Conservation (phyloP, 2,888 invertebrate genomes). For the Taphrorychus bicolor region DNA sequence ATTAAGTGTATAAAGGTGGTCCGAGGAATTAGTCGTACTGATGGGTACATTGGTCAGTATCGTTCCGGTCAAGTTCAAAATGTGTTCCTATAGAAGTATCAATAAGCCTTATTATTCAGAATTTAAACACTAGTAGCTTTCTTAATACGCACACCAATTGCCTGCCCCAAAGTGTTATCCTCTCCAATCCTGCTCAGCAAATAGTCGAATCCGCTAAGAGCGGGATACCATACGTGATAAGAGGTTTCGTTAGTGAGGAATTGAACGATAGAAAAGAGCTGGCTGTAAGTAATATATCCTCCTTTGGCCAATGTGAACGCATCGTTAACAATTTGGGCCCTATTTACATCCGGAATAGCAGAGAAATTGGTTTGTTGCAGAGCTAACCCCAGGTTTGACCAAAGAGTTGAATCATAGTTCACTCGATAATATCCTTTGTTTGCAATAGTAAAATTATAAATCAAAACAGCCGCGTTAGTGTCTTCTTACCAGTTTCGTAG, state of each 20-base stretch:
- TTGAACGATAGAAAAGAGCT: slow-evolving; percentile 68
- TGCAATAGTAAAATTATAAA: too few species aligned
- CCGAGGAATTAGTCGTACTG: slow-evolving; percentile 36
- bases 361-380: slow-evolving; percentile 59
- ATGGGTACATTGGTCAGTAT: slow-evolving; percentile 41
- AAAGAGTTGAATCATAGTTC: slow-evolving; percentile 71
- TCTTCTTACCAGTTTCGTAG: slow-evolving; percentile 43
- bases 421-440: slow-evolving; percentile 71
- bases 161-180: slow-evolving; percentile 36
- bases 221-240: slow-evolving; percentile 78
- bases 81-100: slow-evolving; percentile 35
- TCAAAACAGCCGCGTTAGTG: too few species aligned
- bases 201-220: slow-evolving; percentile 52
- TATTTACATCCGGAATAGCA: slow-evolving; percentile 68
- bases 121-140: too few species aligned
- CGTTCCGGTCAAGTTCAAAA: slow-evolving; percentile 31
- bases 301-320: slow-evolving; percentile 69
- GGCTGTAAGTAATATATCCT: slow-evolving; percentile 61
- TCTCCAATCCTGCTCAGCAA: slow-evolving; percentile 42
- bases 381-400: slow-evolving; percentile 65
- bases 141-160: too few species aligned
- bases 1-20: slow-evolving; percentile 65
- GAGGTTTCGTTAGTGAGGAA: slow-evolving; percentile 74
- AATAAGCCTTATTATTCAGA: neutral
- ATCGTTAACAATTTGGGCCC: slow-evolving; percentile 82